Evolutionary conservation across 2,888 invertebrate species (phyloP).

Genomic region (Meghimatium bilineatum): DNA sequence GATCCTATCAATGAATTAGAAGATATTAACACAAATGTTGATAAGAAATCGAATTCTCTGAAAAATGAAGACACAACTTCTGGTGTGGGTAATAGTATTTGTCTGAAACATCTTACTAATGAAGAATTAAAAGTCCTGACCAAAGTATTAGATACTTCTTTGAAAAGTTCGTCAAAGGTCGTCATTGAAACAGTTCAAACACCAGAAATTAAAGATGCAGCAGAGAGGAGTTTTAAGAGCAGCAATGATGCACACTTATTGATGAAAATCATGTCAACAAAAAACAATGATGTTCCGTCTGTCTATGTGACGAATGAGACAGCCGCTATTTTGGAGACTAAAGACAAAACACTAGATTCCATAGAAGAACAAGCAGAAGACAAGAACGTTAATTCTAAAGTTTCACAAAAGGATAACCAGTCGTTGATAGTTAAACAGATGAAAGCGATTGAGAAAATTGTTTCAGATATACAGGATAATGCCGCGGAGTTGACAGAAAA

Average conservation of each 20-base stretch:
- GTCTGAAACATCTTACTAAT: conserved; percentile 45
- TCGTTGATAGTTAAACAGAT: not conserved
- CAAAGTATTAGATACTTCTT: conserved; percentile 51
- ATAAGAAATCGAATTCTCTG: conserved; percentile 17
- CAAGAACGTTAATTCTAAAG: not conserved
- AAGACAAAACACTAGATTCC: not conserved
- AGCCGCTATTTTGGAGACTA: conserved; percentile 33
- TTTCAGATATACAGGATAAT: conserved; percentile 6
- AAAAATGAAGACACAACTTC: not conserved
- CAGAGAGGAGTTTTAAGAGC: not conserved
- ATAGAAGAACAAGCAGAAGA: not conserved
- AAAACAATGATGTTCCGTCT: too few relatives aligned
- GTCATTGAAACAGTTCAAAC: not conserved
- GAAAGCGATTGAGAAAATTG: not conserved
- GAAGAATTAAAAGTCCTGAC: conserved; percentile 52
- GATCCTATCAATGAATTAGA: conserved; percentile 13
- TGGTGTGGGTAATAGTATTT: not conserved
- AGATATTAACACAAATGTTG: conserved; percentile 1
- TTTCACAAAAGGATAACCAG: not conserved
- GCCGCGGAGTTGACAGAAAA: not conserved
- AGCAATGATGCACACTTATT: too few relatives aligned
- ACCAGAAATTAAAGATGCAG: not conserved
- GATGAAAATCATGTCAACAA: too few relatives aligned
- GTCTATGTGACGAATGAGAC: not conserved
- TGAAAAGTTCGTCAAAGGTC: conserved; percentile 40